Conservation (phyloP, 2,797 vertebrate species). For the Onychomys leucogaster region DNA sequence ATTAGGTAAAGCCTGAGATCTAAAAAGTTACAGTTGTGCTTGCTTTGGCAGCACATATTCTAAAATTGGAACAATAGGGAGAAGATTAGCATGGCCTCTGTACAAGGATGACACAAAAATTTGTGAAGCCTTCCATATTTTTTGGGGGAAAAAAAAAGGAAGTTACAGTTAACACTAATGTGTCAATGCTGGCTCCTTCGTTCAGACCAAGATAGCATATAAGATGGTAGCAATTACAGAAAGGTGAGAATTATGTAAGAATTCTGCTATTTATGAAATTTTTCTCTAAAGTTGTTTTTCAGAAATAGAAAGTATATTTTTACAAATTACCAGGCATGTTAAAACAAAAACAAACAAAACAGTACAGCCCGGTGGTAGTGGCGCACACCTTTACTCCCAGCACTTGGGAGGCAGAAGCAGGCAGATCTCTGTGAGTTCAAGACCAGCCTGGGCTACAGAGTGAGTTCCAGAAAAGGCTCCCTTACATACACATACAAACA, state of each 20-base stretch:
- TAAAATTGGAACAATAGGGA: too few species aligned
- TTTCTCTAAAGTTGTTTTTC: conserved; percentile 7
- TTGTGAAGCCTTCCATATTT: too few species aligned
- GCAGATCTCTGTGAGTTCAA: too few species aligned
- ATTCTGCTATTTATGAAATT: background rate
- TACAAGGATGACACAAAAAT: too few species aligned
- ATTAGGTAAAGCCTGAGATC: background rate
- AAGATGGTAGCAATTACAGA: background rate
- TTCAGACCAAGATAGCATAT: background rate
- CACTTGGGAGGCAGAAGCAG: too few species aligned
- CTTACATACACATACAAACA: background rate
- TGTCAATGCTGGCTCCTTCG: background rate
- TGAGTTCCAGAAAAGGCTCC: too few species aligned
- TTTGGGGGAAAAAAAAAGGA: too few species aligned
- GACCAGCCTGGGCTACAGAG: too few species aligned
- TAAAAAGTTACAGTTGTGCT: background rate
- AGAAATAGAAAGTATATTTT: background rate
- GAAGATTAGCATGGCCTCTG: too few species aligned
- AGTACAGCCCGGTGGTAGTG: too few species aligned
- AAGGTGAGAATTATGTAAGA: background rate
- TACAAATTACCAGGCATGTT: background rate
- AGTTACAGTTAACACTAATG: background rate
- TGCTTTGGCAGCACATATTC: too few species aligned
- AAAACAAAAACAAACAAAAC: conserved; percentile 1
- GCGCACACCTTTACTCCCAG: too few species aligned